phyloP scores from a whole-genome alignment of 2,888 invertebrate species.

The Philaethria dido region DNA sequence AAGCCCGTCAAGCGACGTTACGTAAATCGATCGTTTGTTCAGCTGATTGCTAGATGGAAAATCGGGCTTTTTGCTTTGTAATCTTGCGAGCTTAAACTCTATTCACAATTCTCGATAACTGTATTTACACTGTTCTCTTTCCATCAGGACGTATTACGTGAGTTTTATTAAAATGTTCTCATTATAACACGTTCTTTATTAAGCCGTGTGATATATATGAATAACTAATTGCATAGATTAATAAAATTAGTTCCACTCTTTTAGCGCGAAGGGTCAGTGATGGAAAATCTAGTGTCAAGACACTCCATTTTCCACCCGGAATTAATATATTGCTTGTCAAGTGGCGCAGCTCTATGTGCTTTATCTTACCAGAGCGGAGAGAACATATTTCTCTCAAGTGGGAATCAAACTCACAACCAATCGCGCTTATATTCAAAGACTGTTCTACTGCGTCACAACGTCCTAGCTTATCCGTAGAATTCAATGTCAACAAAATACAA shows the following conservation, averaged over 20 bases:
- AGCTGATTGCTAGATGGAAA: constrained; percentile 73
- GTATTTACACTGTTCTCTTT: constrained; percentile 32
- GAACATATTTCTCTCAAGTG: no score
- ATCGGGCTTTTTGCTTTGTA: constrained; percentile 63
- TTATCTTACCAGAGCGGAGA: no score
- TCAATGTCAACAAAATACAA: no score
- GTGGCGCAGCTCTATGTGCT: no score
- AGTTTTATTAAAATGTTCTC: constrained; percentile 23
- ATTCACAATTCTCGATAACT: constrained; percentile 33
- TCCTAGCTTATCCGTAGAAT: no score
- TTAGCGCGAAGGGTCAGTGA: not conserved
- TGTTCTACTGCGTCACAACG: no score
- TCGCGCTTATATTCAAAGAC: no score
- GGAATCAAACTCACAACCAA: no score
- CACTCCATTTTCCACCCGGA: no score
- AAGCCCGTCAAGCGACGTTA: constrained; percentile 66
- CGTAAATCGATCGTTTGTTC: constrained; percentile 74
- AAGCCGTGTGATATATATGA: not conserved
- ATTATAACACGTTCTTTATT: constrained; percentile 4
- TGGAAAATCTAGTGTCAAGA: no score
- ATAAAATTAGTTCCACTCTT: not conserved
- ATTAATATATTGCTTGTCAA: no score
- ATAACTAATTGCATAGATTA: not conserved
- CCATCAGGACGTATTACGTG: constrained; percentile 22
- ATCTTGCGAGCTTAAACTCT: constrained; percentile 54